Base-by-base conservation (phyloP, 2,888 invertebrate species). In the Gerris lacustris region DNA sequence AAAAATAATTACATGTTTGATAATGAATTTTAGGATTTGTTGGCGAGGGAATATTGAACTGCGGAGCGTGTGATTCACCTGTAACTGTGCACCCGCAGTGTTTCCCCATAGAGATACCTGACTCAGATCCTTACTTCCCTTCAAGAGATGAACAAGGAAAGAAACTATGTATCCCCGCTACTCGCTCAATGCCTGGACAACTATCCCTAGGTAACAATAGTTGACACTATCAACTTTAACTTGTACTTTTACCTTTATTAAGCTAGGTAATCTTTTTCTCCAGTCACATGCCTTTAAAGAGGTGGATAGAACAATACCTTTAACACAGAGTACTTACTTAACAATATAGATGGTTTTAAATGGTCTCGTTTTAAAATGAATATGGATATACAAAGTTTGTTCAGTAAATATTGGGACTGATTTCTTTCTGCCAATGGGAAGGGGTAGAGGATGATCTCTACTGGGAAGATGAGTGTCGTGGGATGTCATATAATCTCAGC, bases 111-210 rank as follows among this genome's bases (percentile, higher is more conserved):
- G 78, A 78, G 2, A 80, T 85, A 18, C 84, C 83, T 0, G 76
- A 79, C 45, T 79, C 80, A 64, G 85, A 85, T 77, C 82, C 83
- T 0, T 81, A 80, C 76, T 85, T 83, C 76, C 83, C 83, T n/a
- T 76, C 79, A 5, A 75, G 77, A 15, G 76, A 76, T 69, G 78
- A 78, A 5, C 81, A 80, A 45, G 82, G 82, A 44, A 75, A 78
- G 69, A 81, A 80, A 4, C 79, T 81, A 72, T 85, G 85, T 74
- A 81, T 85, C 71, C 83, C 84, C 15, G 83, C 84, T 71, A 83
- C 83, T 2, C 78, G 77, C 11, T 77, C 77, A 31, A 77, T 77
- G 76, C 78, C 84, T n/a, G 84, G 84, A 6, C 84, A 82, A 74
- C 79, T 83, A 6, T 83, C 82, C 7, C 77, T 85, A n/a, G 83